phyloP scores from a whole-genome alignment of 2,113 vertebrate species.

The Desmodus rotundus region DNA sequence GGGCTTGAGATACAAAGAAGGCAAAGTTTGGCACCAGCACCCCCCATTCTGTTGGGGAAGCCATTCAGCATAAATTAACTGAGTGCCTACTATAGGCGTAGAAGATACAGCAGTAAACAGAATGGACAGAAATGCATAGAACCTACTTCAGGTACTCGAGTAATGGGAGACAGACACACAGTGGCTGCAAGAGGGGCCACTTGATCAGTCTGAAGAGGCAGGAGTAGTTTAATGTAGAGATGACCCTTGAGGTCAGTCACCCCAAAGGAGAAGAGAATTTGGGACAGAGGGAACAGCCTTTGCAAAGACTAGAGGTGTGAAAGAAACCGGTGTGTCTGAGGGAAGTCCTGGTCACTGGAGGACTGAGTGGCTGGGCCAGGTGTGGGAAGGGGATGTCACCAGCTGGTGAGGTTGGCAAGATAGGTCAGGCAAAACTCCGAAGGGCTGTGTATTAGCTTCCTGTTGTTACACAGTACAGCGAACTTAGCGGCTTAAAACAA shows the following conservation, averaged over 20 bases:
- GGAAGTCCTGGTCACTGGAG: not conserved
- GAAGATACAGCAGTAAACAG: not conserved
- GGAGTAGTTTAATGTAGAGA: not conserved
- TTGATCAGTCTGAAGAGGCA: not conserved
- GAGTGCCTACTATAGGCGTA: not conserved
- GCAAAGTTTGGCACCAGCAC: not conserved
- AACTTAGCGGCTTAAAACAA: not conserved
- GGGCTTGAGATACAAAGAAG: not conserved
- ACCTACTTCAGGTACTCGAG: not conserved
- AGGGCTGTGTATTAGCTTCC: not conserved
- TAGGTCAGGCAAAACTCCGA: not conserved
- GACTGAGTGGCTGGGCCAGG: not conserved
- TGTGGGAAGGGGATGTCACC: not conserved
- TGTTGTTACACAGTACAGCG: not conserved
- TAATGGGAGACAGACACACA: not conserved
- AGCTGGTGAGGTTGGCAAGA: not conserved
- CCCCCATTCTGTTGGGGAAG: not conserved
- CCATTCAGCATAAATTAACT: not conserved
- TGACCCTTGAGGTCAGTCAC: not conserved
- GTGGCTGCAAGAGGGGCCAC: not conserved
- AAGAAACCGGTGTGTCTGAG: too few species aligned
- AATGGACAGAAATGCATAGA: not conserved
- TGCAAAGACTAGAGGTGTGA: not conserved
- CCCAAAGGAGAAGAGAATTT: not conserved
- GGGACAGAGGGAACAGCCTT: not conserved